phyloP scores from a whole-genome alignment of 2,888 invertebrate genomes.

The Nymphalis polychloros region DNA sequence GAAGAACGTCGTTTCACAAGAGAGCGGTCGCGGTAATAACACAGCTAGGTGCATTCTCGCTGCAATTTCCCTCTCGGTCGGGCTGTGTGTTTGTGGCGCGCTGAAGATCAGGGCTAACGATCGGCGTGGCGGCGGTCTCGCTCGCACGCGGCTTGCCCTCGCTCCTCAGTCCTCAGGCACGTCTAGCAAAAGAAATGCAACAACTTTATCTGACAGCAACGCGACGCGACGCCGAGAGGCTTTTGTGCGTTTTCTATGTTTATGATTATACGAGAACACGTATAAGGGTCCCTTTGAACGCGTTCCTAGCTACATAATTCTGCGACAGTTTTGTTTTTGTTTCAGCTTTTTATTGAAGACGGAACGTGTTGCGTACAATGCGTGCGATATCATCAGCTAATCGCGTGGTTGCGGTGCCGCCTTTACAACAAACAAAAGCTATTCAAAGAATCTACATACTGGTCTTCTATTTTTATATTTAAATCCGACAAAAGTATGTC shows the following conservation, averaged over 20 bases:
- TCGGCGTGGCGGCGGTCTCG: slow-evolving; percentile 69
- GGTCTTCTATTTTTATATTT: too few relatives aligned
- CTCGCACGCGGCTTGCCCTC: slow-evolving; percentile 52
- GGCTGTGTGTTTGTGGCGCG: slow-evolving; percentile 82
- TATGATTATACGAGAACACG: slow-evolving; percentile 80
- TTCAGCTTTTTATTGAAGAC: slow-evolving; percentile 54
- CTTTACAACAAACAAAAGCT: slow-evolving; percentile 24
- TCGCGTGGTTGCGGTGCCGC: slow-evolving; percentile 16
- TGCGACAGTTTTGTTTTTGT: slow-evolving; percentile 68
- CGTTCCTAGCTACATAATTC: slow-evolving; percentile 66
- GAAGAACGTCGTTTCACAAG: slow-evolving; percentile 70
- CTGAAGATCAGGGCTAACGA: slow-evolving; percentile 83
- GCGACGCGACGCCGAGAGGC: slow-evolving; percentile 76
- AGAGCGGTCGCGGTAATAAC: slow-evolving; percentile 70
- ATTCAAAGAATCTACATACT: background rate
- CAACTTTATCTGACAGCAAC: slow-evolving; percentile 80
- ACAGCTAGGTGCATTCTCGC: slow-evolving; percentile 81
- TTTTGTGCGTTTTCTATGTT: slow-evolving; percentile 81
- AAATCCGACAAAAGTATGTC: too few relatives aligned
- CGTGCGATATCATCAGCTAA: slow-evolving; percentile 34
- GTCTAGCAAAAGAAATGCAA: slow-evolving; percentile 78
- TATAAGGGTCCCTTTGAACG: slow-evolving; percentile 77
- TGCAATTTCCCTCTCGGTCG: slow-evolving; percentile 83
- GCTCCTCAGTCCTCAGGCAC: slow-evolving; percentile 46
- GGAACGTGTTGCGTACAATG: slow-evolving; percentile 39